These are phyloP conservation scores for Petaurus breviceps DNA, from an alignment of 2,113 vertebrate species.

Conservation along the genomic window DNA sequence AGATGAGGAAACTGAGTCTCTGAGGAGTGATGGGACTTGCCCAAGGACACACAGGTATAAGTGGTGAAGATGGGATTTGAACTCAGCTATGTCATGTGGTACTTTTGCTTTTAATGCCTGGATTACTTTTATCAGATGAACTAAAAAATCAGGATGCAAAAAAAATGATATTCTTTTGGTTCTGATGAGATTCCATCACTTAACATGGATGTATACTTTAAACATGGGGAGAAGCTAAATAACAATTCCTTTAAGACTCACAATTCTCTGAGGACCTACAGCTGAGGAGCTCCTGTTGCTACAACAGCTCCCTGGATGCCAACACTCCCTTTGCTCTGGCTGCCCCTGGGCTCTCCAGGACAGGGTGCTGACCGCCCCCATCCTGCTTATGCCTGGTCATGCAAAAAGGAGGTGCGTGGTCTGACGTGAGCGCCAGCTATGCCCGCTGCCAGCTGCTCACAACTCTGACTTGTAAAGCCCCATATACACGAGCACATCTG, in stretches of 20 bases:
- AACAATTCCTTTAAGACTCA: neutral
- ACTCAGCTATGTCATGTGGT: accelerated
- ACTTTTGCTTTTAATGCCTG: neutral
- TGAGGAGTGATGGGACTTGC: neutral
- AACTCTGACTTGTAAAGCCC: neutral
- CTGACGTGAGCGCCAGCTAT: neutral
- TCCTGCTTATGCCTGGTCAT: neutral
- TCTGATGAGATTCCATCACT: neutral
- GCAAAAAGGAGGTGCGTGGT: neutral
- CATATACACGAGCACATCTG: no score
- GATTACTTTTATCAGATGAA: neutral
- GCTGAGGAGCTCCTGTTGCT: neutral
- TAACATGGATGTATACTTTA: neutral
- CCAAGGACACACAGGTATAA: no score
- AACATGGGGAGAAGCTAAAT: neutral
- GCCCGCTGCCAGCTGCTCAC: neutral
- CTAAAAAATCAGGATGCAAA: neutral
- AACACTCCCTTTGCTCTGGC: no score
- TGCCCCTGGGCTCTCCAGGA: no score
- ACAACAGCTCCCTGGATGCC: neutral
- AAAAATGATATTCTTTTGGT: neutral
- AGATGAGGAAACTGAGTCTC: neutral
- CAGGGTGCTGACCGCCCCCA: no score
- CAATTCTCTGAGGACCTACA: neutral
- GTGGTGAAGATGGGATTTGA: neutral